A percentile compares a stretch with the other conserved stretches of the same genome.
Evolutionary conservation across 2,797 vertebrate genomes (phyloP).

Genomic region (Ctenopoma multispine): DNA sequence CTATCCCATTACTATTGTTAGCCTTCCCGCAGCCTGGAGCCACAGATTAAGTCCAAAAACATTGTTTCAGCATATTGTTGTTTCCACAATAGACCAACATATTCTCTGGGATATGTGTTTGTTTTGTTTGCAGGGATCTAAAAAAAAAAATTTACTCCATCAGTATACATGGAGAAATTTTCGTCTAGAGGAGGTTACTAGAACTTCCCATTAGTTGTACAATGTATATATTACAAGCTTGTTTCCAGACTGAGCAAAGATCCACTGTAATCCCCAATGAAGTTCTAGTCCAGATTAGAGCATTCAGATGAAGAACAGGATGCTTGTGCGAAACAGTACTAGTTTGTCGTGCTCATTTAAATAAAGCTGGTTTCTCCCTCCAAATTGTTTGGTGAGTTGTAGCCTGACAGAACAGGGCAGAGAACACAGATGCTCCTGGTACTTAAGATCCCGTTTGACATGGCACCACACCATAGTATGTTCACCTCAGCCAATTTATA

Average conservation of each 20-base stretch:
- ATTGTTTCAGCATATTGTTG: conserved; percentile 17
- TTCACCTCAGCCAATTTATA: neutral
- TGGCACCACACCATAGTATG: neutral
- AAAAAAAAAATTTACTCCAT: neutral
- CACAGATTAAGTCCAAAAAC: neutral
- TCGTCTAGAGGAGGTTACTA: neutral
- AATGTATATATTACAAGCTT: no score
- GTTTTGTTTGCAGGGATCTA: neutral
- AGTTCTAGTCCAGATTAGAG: no score
- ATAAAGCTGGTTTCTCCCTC: no score
- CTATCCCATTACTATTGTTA: conserved; percentile 24
- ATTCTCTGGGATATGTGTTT: neutral
- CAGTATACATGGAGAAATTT: neutral
- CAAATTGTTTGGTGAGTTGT: no score
- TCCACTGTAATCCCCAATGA: no score
- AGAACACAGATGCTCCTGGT: neutral
- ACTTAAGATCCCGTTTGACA: neutral
- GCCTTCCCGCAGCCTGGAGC: conserved; percentile 69
- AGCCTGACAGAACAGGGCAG: no score
- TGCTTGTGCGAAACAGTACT: no score
- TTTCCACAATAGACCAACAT: neutral
- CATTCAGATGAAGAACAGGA: no score
- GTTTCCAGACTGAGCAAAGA: no score
- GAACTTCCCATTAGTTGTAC: neutral
- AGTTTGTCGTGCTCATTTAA: no score